Percentiles rank a stretch among this genome's conserved stretches.
Conservation (phyloP, 1,140 invertebrate genomes). For the Zaprionus kolodkinae region DNA sequence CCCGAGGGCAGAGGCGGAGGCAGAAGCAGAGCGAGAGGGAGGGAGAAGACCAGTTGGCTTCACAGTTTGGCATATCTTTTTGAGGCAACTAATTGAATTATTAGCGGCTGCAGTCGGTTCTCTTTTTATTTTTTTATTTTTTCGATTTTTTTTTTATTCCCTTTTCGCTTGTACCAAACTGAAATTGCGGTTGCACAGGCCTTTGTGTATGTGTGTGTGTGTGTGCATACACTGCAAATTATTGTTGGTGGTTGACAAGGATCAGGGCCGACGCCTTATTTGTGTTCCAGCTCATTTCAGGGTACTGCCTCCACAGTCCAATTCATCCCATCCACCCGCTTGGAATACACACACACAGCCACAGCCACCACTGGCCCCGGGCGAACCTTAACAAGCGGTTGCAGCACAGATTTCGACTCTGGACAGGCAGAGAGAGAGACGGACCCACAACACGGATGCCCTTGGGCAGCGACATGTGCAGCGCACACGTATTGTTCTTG, state of each 20-base stretch:
- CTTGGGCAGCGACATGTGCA: conserved; percentile 70
- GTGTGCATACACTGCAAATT: conserved; percentile 60
- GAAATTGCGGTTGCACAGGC: conserved; percentile 18
- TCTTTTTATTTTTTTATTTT: conserved; percentile 6
- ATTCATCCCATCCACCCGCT: not conserved
- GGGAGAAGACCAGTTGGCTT: conserved; percentile 29
- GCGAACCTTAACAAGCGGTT: conserved; percentile 67
- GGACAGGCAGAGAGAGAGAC: not conserved
- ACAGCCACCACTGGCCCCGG: conserved; percentile 48
- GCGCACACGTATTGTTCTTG: conserved; percentile 81
- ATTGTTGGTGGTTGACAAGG: conserved; percentile 80
- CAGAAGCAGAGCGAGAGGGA: not conserved
- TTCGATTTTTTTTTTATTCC: conserved; percentile 18
- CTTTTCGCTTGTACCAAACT: not conserved
- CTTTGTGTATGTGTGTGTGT: not conserved
- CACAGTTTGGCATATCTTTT: conserved; percentile 68
- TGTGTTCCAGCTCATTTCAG: conserved; percentile 76
- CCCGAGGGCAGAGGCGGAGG: not conserved
- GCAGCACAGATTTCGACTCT: conserved; percentile 42
- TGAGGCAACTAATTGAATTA: conserved; percentile 79
- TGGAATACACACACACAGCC: no score
- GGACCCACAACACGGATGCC: conserved; percentile 9
- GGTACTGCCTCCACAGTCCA: conserved; percentile 17
- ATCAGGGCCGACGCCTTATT: conserved; percentile 81
- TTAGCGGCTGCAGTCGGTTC: conserved; percentile 56